Percentiles rank a stretch among this genome's conserved stretches.
Evolutionary conservation across 2,113 vertebrate species (phyloP).

Genomic region (Aegotheles bennettii): DNA sequence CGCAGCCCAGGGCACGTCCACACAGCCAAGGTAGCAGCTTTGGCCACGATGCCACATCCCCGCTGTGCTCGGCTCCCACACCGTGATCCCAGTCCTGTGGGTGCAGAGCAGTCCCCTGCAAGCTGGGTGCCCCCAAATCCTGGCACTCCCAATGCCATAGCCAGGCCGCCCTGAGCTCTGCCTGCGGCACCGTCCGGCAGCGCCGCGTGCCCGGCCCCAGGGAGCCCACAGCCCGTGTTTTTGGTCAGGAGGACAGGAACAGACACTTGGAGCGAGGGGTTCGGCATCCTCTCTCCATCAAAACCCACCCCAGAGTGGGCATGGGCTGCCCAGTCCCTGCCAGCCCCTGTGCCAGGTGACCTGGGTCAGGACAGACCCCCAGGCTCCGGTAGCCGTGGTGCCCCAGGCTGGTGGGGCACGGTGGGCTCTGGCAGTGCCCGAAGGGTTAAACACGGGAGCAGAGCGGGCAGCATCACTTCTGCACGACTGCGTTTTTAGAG

Average conservation of each 20-base stretch:
- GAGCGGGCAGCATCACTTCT: constrained; percentile 46
- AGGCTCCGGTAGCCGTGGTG: rapidly evolving
- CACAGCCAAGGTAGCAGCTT: rapidly evolving
- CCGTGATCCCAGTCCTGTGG: rapidly evolving
- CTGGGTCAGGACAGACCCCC: rapidly evolving
- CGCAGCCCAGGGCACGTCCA: rapidly evolving
- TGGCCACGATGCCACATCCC: rapidly evolving
- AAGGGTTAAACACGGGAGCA: constrained; percentile 40
- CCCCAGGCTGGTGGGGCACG: rapidly evolving
- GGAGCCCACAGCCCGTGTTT: rapidly evolving
- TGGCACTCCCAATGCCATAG: rapidly evolving
- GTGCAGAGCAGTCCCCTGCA: rapidly evolving
- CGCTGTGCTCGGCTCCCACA: rapidly evolving
- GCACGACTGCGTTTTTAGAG: constrained; percentile 70
- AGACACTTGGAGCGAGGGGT: not conserved
- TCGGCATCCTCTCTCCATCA: not conserved
- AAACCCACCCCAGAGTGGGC: too few species aligned
- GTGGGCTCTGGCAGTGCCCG: not conserved
- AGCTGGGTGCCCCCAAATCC: not conserved
- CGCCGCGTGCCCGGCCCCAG: rapidly evolving
- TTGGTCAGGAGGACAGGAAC: not conserved
- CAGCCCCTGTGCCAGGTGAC: not conserved
- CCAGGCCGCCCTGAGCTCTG: not conserved
- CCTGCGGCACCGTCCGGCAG: not conserved
- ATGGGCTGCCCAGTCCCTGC: not conserved